Base-by-base conservation (phyloP, 2,113 vertebrate species). In the Bambusicola thoracicus region DNA sequence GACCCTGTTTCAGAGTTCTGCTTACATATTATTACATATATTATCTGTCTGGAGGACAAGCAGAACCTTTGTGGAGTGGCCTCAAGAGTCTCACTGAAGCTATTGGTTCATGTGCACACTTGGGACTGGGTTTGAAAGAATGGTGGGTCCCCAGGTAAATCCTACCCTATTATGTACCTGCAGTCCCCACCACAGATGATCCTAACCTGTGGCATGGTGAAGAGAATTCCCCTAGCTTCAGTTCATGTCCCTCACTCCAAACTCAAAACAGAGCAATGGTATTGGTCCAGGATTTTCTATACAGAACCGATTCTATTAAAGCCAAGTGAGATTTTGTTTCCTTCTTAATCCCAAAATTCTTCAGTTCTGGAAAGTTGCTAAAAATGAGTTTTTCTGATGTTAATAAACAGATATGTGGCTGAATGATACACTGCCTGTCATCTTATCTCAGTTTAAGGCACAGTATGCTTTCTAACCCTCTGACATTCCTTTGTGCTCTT, bases 401-500 rank as follows among this genome's bases (percentile, higher is more conserved):
- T 83, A 95, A 81, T 41, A 85, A 72, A 25, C 17, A 92, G 92
- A 55, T 73, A 84, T 73, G 76, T 76, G 38, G 40, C 81, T 86
- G 61, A 51, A 78, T 91, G 87, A 93, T 93, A 81, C 43, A 70
- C 27, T 46, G 30, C 59, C 72, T 94, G 83, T 69, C 83, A 92
- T 84, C 89, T 95, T 84, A 78, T 80, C 86, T 89, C 73, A 13
- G 56, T 94, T 90, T 79, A 86, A 85, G 85, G 55, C 73, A 86
- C 67, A 92, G 61, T 84, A 79, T 86, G 79, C 6, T 89, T 95
- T 67, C 76, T 88, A 90, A 75, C 89, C 91, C 62, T 68, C 14
- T 95, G 90, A 92, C 81, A 92, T 81, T 90, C 32, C 32, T 92
- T 95, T 92, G 69, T 95, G 67, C 61, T 93, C 66, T 70, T 84